Percentiles rank a stretch among this genome's conserved stretches.
phyloP scores from a whole-genome alignment of 2,113 vertebrate genomes.

The Sorex araneus region DNA sequence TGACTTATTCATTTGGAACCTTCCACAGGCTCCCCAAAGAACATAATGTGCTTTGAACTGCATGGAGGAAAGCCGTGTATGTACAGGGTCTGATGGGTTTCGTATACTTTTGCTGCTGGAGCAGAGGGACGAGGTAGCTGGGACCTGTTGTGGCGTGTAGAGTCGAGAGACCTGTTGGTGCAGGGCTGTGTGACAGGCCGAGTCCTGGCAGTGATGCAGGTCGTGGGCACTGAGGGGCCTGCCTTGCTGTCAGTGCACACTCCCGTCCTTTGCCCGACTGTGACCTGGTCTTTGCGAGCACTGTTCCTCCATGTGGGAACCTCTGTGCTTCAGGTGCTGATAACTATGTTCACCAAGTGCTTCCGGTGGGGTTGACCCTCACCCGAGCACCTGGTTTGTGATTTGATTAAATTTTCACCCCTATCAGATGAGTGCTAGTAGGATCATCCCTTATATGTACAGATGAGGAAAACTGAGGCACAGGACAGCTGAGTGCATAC shows the following conservation, averaged over 20 bases:
- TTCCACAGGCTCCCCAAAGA: not conserved
- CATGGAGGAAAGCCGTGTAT: not conserved
- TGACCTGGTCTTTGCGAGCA: not conserved
- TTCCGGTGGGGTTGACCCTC: not conserved
- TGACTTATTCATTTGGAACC: not conserved
- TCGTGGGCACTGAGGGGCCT: not conserved
- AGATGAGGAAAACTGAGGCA: slow-evolving; percentile 1
- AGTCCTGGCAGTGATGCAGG: not conserved
- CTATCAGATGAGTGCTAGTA: not conserved
- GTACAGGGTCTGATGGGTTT: not conserved
- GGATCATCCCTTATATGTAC: not conserved
- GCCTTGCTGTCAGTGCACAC: not conserved
- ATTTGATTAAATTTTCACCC: slow-evolving; percentile 22
- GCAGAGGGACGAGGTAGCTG: slow-evolving; percentile 13
- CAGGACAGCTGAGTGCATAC: not conserved
- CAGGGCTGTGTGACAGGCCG: not conserved
- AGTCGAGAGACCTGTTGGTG: not conserved
- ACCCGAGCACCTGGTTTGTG: not conserved
- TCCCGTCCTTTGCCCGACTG: not conserved
- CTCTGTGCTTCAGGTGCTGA: not conserved
- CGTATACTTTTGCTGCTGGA: not conserved
- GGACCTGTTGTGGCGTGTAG: not conserved
- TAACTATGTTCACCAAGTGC: not conserved
- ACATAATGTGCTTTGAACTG: not conserved
- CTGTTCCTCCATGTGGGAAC: not conserved